Evolutionary conservation across 2,797 vertebrate genomes (phyloP), one percentile per base, ranked within the genome.

Genomic region (Paramormyrops hopkinsi): DNA sequence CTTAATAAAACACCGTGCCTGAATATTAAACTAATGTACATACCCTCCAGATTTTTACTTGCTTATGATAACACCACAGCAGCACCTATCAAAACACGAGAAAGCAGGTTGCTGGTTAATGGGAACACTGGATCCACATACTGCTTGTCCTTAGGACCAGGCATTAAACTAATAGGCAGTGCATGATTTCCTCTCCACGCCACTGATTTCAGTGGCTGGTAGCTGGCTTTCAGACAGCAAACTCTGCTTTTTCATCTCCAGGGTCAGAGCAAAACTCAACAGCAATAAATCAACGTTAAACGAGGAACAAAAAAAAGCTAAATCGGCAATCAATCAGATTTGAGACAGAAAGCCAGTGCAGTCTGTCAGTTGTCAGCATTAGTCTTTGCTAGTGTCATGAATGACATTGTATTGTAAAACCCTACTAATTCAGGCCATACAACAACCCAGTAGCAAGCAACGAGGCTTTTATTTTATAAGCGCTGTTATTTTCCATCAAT

Each of bases 1-100:
- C 76, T 82, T 82, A 82, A 82, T 86, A 56, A 86, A 86, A 51
- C 84, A 56, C 86, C 83, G 9, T 25, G 46, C 48, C 83, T 85
- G 83, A 51, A 85, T 65, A 65, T 85, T 85, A 50, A 85, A 48
- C 44, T 85, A 85, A 85, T 51, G 44, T 85, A 51, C 48, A 50
- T 51, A 85, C 44, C 44, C 25, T 85, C 48, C 48, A 85, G n/a
- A 85, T 85, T 50, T 85, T 85, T 29, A 53, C 83, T 85, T 7
- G 76, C 76, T 46, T 82, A 82, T 46, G 76, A 82, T 82, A 82
- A 82, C 41, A 82, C 37, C 76, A 46, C 76, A 22, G 76, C 41
- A 46, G 19, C 76, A 82, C 25, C 83, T 51, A 85, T 85, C 48
- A 85, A 51, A 50, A 85, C 48, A 51, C n/a, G 25, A 50, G 83